Evolutionary conservation across 2,888 invertebrate genomes (phyloP).

Genomic region (Lasiommata megera): DNA sequence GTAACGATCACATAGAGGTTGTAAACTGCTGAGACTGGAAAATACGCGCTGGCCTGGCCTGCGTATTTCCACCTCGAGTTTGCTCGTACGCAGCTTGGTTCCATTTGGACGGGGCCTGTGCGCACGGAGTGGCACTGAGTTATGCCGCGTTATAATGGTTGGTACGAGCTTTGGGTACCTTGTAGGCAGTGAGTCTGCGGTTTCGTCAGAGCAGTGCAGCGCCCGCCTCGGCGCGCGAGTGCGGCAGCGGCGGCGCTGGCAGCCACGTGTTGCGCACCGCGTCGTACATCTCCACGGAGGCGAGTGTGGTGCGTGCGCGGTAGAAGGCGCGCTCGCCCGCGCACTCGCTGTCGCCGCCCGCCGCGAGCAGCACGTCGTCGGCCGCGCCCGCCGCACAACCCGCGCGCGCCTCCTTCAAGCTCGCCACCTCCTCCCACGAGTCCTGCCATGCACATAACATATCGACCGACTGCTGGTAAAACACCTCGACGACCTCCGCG

Average conservation of each 20-base stretch:
- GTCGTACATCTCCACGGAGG: constrained; percentile 92
- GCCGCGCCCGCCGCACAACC: constrained; percentile 93
- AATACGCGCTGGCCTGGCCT: too few species aligned
- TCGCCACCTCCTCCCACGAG: constrained; percentile 89
- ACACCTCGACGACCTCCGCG: too few species aligned
- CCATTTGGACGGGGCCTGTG: too few species aligned
- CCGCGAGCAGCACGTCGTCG: constrained; percentile 90
- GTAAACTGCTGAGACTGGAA: too few species aligned
- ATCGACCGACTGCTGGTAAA: too few species aligned
- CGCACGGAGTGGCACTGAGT: too few species aligned
- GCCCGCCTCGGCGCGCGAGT: constrained; percentile 93
- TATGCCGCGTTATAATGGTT: background rate
- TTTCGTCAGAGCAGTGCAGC: constrained; percentile 87
- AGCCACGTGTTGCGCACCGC: constrained; percentile 89
- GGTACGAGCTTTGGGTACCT: too few species aligned
- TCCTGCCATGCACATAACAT: constrained; percentile 67
- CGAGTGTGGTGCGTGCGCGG: constrained; percentile 91
- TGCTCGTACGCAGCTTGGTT: too few species aligned
- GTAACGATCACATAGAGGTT: too few species aligned
- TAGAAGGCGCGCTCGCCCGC: constrained; percentile 87
- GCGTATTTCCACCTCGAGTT: too few species aligned
- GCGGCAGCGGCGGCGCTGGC: constrained; percentile 89
- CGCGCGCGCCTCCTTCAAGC: constrained; percentile 88
- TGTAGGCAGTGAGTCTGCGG: background rate
- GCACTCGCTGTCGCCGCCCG: constrained; percentile 92